Base-by-base conservation (phyloP, 2,888 invertebrate species). In the Ormyrus labotus region DNA sequence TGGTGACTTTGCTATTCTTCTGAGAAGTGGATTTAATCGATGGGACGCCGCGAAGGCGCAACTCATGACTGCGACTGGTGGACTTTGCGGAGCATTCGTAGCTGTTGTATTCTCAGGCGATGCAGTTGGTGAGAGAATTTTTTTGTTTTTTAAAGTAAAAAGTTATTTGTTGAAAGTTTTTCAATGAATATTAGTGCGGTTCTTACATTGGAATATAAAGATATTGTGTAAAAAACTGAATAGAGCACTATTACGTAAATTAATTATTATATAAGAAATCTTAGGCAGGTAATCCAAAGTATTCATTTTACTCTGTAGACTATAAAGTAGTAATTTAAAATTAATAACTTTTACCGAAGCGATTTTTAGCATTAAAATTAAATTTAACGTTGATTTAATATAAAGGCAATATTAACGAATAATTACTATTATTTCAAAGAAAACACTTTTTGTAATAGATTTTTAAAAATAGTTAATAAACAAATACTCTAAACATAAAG, bases 41-140 rank as follows among this genome's bases (percentile, higher is more conserved):
- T 97, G 97, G 96, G 96, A 96, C 87, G 99, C 99, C 1, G 98
- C 98, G 3, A 96, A 96, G 88, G 98, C 98, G 13, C 99, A 99
- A 92, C 84, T 99, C 83, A 92, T 97, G 69, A 99, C 99, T 0
- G 98, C 98, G 3, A 93, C 95, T 58, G 96, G 98, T 5, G 98
- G 98, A 51, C 92, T 99, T 71, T 91, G 97, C 53, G 99, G 99
- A 0, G 97, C 98, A 19, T 90, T 98, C 87, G 94, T 96, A 0
- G 98, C 98, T 0, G 95, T 98, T 51, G 90, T 94, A 60, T 96
- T 94, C 87, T 96, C 97, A 81, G 97, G 97, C 6, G 96, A 97
- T 84, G 94, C 95, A 67, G 93, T 96, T 83, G 96, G 96, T 96
- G 88, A 91, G 92, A 10, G 8, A 10, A 19, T 53, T 45, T 6